Conservation (phyloP, 2,113 vertebrate species). For the Heloderma charlesbogerti region DNA sequence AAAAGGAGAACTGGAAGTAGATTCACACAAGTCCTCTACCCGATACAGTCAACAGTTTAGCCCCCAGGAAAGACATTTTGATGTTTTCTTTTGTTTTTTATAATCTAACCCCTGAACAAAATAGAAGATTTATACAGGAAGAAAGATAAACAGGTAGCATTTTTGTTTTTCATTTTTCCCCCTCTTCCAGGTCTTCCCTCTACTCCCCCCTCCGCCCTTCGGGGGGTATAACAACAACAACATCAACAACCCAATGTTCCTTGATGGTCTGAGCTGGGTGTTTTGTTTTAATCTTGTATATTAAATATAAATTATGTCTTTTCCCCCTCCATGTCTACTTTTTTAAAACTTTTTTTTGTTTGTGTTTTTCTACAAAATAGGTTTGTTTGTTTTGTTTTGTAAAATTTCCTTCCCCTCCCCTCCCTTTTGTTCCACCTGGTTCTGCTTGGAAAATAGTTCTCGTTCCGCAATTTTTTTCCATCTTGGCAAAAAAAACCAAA, state of each 20-base stretch:
- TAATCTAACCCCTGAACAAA: slow-evolving; percentile 42
- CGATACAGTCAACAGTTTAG: neutral
- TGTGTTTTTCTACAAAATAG: slow-evolving; percentile 40
- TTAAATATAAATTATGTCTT: slow-evolving; percentile 59
- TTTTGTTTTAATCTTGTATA: slow-evolving; percentile 35
- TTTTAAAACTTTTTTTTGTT: neutral
- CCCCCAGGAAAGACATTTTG: neutral
- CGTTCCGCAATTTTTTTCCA: slow-evolving; percentile 1
- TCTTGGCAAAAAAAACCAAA: neutral
- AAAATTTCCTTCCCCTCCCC: slow-evolving; percentile 42
- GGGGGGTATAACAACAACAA: neutral
- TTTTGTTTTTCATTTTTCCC: slow-evolving; percentile 6
- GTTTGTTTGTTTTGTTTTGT: neutral
- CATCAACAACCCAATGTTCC: neutral
- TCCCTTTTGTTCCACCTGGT: slow-evolving; percentile 33
- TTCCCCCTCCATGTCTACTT: slow-evolving; percentile 37
- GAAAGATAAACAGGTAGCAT: slow-evolving; percentile 60
- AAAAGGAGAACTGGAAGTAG: neutral
- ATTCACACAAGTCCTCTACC: neutral
- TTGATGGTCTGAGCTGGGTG: slow-evolving; percentile 25
- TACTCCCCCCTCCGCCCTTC: neutral
- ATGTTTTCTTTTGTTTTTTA: neutral
- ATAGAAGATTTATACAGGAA: slow-evolving; percentile 36
- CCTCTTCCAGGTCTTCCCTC: neutral
- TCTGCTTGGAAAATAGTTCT: slow-evolving; percentile 29